Conservation (phyloP, 1,140 invertebrate genomes). For the Tribolium castaneum region DNA sequence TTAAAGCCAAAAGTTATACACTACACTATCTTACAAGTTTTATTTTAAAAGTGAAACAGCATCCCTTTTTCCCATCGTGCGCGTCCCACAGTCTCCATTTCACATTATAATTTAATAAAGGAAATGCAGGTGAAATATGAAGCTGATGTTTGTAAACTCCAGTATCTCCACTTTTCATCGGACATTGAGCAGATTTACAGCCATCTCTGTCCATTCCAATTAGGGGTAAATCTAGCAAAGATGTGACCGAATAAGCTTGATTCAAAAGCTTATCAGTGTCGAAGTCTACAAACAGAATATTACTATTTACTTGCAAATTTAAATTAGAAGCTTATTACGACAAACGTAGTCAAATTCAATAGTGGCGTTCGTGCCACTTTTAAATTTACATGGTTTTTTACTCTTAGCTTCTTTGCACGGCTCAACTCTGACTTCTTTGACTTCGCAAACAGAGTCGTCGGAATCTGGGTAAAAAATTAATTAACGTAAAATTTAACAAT, state of each 20-base stretch:
- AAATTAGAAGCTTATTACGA: conserved; percentile 16
- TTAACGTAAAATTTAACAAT: not conserved
- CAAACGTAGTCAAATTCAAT: conserved; percentile 44
- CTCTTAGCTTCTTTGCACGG: conserved; percentile 41
- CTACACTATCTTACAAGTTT: conserved; percentile 40
- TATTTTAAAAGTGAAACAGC: conserved; percentile 46
- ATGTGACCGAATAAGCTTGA: conserved; percentile 40
- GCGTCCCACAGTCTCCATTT: conserved; percentile 40
- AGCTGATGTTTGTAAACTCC: conserved; percentile 41
- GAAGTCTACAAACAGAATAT: not conserved
- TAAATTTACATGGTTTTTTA: conserved; percentile 44
- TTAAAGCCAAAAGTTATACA: conserved; percentile 1
- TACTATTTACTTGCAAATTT: not conserved
- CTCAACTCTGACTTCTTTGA: conserved; percentile 41
- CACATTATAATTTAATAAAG: conserved; percentile 40
- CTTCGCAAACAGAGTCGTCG: conserved; percentile 16
- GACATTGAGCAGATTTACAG: conserved; percentile 41
- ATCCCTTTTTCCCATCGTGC: conserved; percentile 24
- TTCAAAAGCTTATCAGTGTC: not conserved
- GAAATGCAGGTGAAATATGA: conserved; percentile 40
- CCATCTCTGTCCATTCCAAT: conserved; percentile 48
- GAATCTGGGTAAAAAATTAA: conserved; percentile 31
- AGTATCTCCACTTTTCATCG: not conserved
- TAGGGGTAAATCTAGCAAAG: conserved; percentile 45
- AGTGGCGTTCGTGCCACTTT: conserved; percentile 35